Evolutionary conservation across 2,113 vertebrate species (phyloP).

Genomic region (Rousettus leschenaultii): DNA sequence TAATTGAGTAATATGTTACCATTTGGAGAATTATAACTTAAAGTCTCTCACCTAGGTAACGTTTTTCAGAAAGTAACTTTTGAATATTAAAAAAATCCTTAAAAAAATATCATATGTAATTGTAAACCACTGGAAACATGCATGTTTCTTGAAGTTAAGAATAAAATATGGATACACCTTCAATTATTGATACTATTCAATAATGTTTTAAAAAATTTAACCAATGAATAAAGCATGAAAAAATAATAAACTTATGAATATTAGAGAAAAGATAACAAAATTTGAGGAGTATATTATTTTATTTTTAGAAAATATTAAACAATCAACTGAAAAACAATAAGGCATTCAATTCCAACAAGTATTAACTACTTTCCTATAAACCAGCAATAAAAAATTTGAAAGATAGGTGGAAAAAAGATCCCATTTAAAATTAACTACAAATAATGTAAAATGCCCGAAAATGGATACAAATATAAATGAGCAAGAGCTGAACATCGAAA

Average conservation of each 20-base stretch:
- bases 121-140: not conserved
- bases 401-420: not conserved
- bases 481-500: not conserved
- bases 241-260: not conserved
- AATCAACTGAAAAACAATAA: not conserved
- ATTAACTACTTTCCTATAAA: not conserved
- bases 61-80: not conserved
- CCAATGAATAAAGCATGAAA: not conserved
- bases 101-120: not conserved
- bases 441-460: not conserved
- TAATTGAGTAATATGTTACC: not conserved
- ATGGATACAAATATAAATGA: not conserved
- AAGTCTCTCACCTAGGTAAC: not conserved
- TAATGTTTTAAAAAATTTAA: not conserved
- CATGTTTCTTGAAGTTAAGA: not conserved
- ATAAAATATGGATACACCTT: not conserved
- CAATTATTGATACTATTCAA: not conserved
- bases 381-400: not conserved
- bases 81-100: not conserved
- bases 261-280: too few species aligned
- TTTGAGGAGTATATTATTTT: not conserved
- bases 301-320: not conserved
- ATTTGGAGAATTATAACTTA: not conserved
- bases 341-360: not conserved
- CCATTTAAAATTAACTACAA: not conserved